These are phyloP conservation scores for Folsomia candida DNA, from an alignment of 2,888 invertebrate species.

Conservation along the genomic window DNA sequence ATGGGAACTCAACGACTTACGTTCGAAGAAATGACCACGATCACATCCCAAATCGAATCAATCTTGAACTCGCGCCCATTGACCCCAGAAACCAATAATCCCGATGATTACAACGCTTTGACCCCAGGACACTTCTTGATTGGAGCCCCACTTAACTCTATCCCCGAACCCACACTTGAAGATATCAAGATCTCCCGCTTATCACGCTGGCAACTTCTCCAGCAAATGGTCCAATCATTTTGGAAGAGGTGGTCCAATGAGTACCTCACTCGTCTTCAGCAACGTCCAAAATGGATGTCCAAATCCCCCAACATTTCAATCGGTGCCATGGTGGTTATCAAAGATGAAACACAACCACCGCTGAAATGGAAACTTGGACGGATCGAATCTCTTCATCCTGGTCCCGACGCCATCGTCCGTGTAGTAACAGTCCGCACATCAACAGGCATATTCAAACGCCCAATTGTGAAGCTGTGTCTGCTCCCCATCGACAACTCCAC, in stretches of 20 bases:
- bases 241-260: too few relatives aligned
- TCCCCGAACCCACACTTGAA: slow-evolving; percentile 13
- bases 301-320: neutral
- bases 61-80: too few relatives aligned
- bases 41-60: slow-evolving; percentile 50
- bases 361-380: slow-evolving; percentile 25
- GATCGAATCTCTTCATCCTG: slow-evolving; percentile 20
- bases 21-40: slow-evolving; percentile 51
- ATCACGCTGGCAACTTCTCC: too few relatives aligned
- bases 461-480: too few relatives aligned
- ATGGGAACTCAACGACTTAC: slow-evolving; percentile 47
- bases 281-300: slow-evolving; percentile 9
- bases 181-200: slow-evolving; percentile 20
- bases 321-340: slow-evolving; percentile 31
- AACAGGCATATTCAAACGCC: too few relatives aligned
- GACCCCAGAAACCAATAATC: slow-evolving; percentile 46
- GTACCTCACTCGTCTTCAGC: too few relatives aligned
- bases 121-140: slow-evolving; percentile 52
- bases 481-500: too few relatives aligned
- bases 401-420: slow-evolving; percentile 21
- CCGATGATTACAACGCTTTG: slow-evolving; percentile 45
- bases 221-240: too few relatives aligned
- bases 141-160: slow-evolving; percentile 42
- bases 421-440: slow-evolving; percentile 23
- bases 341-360: too few relatives aligned